Percentiles rank a stretch among this genome's conserved stretches.
These are phyloP conservation scores for Pelosia muscerda DNA, from an alignment of 2,888 invertebrate genomes.

Conservation along the genomic window DNA sequence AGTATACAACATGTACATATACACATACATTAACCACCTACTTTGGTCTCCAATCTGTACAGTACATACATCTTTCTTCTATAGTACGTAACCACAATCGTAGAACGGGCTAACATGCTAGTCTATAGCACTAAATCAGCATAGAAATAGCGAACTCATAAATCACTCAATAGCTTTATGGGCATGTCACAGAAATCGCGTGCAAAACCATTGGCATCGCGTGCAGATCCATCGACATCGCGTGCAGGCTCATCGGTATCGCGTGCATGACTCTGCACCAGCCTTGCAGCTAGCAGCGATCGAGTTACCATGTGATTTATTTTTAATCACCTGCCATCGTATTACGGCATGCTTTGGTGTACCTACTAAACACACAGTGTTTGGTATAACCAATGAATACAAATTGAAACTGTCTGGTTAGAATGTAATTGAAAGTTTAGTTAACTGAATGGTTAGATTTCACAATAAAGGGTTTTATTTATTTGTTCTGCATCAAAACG, in stretches of 20 bases:
- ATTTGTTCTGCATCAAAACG: too few relatives aligned
- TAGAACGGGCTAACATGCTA: neutral
- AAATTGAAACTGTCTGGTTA: neutral
- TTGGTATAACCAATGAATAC: neutral
- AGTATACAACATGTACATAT: too few relatives aligned
- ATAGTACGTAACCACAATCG: neutral
- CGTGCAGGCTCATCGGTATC: conserved; percentile 30
- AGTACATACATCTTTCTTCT: neutral
- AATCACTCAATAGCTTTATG: conserved; percentile 36
- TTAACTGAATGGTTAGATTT: neutral
- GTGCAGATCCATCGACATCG: conserved; percentile 23
- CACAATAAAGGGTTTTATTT: neutral
- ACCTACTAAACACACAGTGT: neutral
- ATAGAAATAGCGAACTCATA: conserved; percentile 14
- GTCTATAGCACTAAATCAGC: neutral
- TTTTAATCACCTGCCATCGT: conserved; percentile 17
- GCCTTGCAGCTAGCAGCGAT: conserved; percentile 26
- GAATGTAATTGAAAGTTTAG: neutral
- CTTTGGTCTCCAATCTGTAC: neutral
- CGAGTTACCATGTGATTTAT: conserved; percentile 31
- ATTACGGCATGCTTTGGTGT: conserved; percentile 1
- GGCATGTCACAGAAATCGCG: conserved; percentile 26
- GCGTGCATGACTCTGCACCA: conserved; percentile 28
- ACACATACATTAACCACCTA: too few relatives aligned
- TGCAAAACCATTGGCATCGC: conserved; percentile 22